phyloP scores from a whole-genome alignment of 1,140 invertebrate genomes.

The Probaryconus sp. region DNA sequence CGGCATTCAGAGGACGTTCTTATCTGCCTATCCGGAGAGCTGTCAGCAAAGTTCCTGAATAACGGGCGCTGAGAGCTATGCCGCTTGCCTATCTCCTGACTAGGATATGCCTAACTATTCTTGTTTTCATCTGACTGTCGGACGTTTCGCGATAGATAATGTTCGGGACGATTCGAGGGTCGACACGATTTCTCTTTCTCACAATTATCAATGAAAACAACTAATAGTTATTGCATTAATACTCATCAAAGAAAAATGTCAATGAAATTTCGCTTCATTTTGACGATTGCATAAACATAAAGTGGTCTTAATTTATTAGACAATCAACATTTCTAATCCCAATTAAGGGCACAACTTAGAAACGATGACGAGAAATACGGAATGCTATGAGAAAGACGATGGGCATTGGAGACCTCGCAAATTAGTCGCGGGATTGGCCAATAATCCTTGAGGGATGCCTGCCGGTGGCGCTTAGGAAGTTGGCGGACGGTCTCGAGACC shows the following conservation, averaged over 20 bases:
- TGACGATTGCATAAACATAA: neutral
- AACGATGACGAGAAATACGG: conserved; percentile 32
- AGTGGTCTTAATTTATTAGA: conserved; percentile 5
- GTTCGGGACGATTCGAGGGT: conserved; percentile 61
- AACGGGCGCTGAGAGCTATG: conserved; percentile 66
- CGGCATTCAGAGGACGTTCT: conserved; percentile 77
- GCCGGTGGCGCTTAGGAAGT: conserved; percentile 58
- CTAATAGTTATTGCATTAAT: conserved; percentile 14
- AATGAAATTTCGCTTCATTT: neutral
- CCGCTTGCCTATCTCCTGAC: conserved; percentile 71
- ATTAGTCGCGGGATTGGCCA: conserved; percentile 76
- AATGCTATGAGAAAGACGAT: conserved; percentile 35
- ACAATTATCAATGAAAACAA: conserved; percentile 16
- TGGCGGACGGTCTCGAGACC: conserved; percentile 70
- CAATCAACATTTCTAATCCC: conserved; percentile 33
- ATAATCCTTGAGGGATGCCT: conserved; percentile 75
- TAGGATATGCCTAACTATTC: conserved; percentile 77
- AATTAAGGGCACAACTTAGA: conserved; percentile 36
- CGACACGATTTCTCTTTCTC: conserved; percentile 55
- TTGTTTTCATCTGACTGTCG: conserved; percentile 71
- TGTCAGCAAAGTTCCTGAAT: conserved; percentile 79
- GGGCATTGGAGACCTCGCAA: conserved; percentile 69
- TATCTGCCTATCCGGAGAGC: conserved; percentile 78
- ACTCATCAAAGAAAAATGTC: neutral
- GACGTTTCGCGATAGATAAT: conserved; percentile 74